Conservation (phyloP, 2,113 vertebrate genomes). For the Cheirogaleus medius region DNA sequence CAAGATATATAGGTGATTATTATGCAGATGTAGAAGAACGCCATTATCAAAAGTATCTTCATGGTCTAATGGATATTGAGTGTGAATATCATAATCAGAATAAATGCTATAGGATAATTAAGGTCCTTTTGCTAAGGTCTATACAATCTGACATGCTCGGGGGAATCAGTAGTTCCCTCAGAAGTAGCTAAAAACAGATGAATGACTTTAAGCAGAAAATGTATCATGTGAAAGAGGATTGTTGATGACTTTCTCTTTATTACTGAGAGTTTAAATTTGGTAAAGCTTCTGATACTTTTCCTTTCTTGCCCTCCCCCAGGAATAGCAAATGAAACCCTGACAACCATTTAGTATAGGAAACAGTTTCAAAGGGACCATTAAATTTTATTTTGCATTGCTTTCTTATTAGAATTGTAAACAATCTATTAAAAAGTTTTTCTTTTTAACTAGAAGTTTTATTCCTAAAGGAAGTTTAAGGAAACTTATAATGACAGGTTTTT, state of each 20-base stretch:
- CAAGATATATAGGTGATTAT: neutral
- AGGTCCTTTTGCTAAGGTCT: neutral
- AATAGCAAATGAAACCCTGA: neutral
- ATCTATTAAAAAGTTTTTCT: constrained; percentile 48
- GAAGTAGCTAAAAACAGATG: neutral
- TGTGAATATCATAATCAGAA: neutral
- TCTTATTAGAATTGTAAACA: neutral
- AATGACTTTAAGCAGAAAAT: neutral
- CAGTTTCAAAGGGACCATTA: constrained; percentile 52
- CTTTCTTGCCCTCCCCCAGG: neutral
- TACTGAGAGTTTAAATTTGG: neutral
- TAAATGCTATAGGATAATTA: neutral
- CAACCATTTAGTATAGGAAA: neutral
- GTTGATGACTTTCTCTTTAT: neutral
- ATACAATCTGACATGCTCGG: neutral
- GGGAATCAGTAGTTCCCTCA: neutral
- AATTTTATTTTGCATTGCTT: constrained; percentile 28
- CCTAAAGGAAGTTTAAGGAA: neutral
- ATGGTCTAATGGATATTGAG: neutral
- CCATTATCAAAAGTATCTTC: neutral
- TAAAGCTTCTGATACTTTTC: neutral
- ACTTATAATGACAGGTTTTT: neutral
- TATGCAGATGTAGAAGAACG: neutral
- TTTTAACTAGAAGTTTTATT: neutral
- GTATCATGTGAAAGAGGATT: neutral